phyloP scores from a whole-genome alignment of 2,113 vertebrate species.

The Cyphomyrus discorhynchus region DNA sequence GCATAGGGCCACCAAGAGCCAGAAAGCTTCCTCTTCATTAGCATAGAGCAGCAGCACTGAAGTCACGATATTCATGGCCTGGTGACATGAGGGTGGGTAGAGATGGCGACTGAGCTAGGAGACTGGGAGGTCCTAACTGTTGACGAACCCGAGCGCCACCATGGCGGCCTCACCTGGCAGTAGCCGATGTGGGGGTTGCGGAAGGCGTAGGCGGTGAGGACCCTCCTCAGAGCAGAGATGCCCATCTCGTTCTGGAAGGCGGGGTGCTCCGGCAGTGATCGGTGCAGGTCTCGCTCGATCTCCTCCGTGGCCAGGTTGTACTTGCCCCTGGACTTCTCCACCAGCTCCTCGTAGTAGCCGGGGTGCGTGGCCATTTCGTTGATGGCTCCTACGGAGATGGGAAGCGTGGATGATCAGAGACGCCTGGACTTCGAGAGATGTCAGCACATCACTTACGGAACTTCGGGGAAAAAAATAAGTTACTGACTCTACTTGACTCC shows the following conservation, averaged over 20 bases:
- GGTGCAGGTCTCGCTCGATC: slow-evolving; percentile 93
- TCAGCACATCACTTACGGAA: not conserved
- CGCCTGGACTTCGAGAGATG: not conserved
- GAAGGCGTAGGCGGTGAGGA: slow-evolving; percentile 93
- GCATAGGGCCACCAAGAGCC: slow-evolving; percentile 92
- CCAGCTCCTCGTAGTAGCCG: slow-evolving; percentile 93
- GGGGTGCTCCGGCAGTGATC: slow-evolving; percentile 92
- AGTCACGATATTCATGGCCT: slow-evolving; percentile 99
- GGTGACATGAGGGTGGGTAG: not conserved
- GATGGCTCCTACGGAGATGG: slow-evolving; percentile 69
- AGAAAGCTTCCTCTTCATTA: slow-evolving; percentile 97
- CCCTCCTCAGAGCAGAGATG: slow-evolving; percentile 87
- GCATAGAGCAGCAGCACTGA: slow-evolving; percentile 92
- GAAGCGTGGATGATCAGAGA: not conserved
- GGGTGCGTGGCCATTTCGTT: slow-evolving; percentile 95
- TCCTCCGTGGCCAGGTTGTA: slow-evolving; percentile 96
- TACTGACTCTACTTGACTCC: not conserved
- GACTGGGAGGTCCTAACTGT: not conserved
- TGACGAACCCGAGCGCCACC: not conserved
- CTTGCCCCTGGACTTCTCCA: slow-evolving; percentile 95
- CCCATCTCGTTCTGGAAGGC: slow-evolving; percentile 99
- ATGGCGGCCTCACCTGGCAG: slow-evolving; percentile 76
- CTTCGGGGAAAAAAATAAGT: not conserved
- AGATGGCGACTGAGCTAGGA: not conserved
- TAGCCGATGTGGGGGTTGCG: slow-evolving; percentile 97